These are phyloP conservation scores for Onychomys torridus DNA, from an alignment of 2,797 vertebrate genomes.

Conservation along the genomic window DNA sequence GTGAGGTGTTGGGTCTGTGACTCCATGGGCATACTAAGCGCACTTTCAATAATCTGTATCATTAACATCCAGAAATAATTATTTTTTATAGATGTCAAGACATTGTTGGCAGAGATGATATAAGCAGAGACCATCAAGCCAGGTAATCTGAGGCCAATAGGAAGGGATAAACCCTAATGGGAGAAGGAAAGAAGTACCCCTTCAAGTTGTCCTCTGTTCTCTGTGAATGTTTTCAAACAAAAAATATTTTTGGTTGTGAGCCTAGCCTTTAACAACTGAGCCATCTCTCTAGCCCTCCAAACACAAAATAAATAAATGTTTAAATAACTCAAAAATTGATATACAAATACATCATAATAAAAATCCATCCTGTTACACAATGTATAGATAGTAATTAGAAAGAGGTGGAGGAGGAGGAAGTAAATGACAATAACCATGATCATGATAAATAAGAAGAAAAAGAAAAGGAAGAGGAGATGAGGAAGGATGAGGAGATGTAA, in stretches of 20 bases:
- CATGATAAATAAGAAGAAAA: not conserved
- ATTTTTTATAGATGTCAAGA: not conserved
- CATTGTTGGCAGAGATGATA: not conserved
- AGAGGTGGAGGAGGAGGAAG: no score
- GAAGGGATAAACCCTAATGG: not conserved
- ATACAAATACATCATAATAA: not conserved
- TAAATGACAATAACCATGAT: not conserved
- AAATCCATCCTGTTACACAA: not conserved
- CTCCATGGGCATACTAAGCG: no score
- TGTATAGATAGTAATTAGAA: not conserved
- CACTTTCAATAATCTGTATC: not conserved
- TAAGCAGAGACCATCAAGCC: not conserved
- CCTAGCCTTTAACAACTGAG: not conserved
- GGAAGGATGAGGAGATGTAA: not conserved
- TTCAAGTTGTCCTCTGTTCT: not conserved
- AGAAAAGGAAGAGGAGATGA: not conserved
- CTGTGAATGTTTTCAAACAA: not conserved
- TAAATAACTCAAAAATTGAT: not conserved
- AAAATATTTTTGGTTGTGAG: not conserved
- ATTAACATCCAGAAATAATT: not conserved
- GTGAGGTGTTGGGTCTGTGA: not conserved
- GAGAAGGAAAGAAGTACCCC: not conserved
- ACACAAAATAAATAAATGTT: not conserved
- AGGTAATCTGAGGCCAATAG: not conserved
- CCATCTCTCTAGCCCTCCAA: not conserved